phyloP scores from a whole-genome alignment of 2,888 invertebrate genomes.

The Onchidella celtica region DNA sequence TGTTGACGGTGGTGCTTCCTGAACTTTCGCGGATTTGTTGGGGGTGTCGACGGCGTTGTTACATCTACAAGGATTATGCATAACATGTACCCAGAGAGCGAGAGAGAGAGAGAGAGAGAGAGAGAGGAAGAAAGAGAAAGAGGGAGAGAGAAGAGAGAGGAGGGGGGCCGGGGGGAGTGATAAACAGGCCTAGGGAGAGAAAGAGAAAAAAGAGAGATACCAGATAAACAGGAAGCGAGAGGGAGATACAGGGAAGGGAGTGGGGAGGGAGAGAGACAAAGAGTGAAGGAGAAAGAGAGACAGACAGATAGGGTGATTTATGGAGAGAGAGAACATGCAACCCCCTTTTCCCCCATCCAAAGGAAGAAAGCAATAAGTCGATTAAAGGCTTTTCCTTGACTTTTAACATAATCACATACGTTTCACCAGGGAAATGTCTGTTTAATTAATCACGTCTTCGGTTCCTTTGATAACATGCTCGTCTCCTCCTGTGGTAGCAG shows the following conservation, averaged over 20 bases:
- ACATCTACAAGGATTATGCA: neutral
- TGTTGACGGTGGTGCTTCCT: too few species aligned
- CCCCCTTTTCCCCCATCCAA: neutral
- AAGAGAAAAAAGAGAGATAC: neutral
- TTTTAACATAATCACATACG: neutral
- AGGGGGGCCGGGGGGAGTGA: neutral
- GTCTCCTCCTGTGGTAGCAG: too few species aligned
- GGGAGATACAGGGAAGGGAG: neutral
- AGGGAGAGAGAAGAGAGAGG: neutral
- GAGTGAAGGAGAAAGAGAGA: constrained; percentile 11
- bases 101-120: constrained; percentile 14
- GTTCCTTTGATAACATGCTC: too few species aligned
- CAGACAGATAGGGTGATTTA: neutral
- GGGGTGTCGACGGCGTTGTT: too few species aligned
- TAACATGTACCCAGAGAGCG: neutral
- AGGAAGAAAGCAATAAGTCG: constrained; percentile 1
- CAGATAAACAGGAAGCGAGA: neutral
- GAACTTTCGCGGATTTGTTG: too few species aligned
- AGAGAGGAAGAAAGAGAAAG: neutral
- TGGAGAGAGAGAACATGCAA: neutral
- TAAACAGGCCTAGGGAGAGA: neutral
- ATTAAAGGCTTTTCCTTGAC: neutral
- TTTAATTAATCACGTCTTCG: too few species aligned
- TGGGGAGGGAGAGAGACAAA: neutral
- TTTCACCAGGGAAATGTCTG: too few species aligned